Conservation (phyloP, 2,797 vertebrate species). For the Chelmon rostratus region DNA sequence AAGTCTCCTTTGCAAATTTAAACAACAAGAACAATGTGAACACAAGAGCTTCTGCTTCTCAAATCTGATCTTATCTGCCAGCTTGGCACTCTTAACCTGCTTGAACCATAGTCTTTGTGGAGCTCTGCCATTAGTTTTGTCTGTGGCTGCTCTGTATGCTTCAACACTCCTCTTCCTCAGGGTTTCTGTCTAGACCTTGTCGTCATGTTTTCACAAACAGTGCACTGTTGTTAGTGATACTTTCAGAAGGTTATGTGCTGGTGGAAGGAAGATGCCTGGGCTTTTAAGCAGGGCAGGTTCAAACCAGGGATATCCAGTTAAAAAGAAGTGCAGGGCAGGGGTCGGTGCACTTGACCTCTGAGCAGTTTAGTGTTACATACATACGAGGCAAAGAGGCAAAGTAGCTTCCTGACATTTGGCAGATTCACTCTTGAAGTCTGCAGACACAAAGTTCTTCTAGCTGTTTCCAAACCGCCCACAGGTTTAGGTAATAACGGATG, state of each 20-base stretch:
- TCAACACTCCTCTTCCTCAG: background rate
- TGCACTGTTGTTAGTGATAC: slow-evolving; percentile 28
- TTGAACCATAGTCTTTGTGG: background rate
- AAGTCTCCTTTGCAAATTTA: no score
- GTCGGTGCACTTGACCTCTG: slow-evolving; percentile 43
- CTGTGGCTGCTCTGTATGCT: slow-evolving; percentile 1
- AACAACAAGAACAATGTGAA: background rate
- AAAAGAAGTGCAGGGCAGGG: slow-evolving; percentile 26
- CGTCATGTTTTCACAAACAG: slow-evolving; percentile 31
- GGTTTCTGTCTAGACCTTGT: slow-evolving; percentile 21
- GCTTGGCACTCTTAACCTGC: background rate
- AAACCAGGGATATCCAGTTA: slow-evolving; percentile 33
- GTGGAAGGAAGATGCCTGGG: background rate
- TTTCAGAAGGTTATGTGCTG: slow-evolving; percentile 23
- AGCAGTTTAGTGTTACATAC: slow-evolving; percentile 25
- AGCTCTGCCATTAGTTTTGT: background rate
- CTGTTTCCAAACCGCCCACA: background rate
- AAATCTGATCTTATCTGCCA: background rate
- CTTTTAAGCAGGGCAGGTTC: slow-evolving; percentile 10
- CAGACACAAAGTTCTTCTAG: background rate
- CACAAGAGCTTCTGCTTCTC: background rate
- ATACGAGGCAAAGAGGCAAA: background rate
- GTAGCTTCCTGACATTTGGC: slow-evolving; percentile 1
- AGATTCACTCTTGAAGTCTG: slow-evolving; percentile 6
- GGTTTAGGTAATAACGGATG: background rate